phyloP scores from a whole-genome alignment of 2,888 invertebrate species.

The Lissocephala sabroskyi region DNA sequence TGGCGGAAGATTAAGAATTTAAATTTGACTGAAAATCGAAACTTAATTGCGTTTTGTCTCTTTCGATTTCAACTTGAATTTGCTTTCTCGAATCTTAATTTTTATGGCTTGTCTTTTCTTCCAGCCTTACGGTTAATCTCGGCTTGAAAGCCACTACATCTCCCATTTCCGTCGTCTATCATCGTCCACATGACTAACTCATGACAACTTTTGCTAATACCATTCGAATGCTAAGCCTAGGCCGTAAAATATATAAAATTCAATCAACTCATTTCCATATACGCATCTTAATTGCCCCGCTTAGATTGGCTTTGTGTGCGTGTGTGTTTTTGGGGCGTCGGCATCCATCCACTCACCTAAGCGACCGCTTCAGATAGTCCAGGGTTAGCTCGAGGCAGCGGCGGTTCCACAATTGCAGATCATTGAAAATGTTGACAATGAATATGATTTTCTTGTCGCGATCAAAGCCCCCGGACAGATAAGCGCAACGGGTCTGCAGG shows the following conservation, averaged over 20 bases:
- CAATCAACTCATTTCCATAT: background rate
- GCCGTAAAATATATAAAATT: background rate
- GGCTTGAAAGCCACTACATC: no score
- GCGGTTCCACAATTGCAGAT: conserved; percentile 74
- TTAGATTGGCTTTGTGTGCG: background rate
- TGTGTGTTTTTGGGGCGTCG: background rate
- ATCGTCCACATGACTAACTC: no score
- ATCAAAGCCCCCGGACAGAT: conserved; percentile 80
- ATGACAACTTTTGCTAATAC: no score
- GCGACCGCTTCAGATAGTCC: conserved; percentile 69
- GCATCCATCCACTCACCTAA: conserved; percentile 67
- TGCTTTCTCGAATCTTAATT: no score
- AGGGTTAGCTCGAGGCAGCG: conserved; percentile 69
- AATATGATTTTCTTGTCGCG: conserved; percentile 78
- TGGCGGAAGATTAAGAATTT: no score
- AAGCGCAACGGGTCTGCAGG: conserved; percentile 76
- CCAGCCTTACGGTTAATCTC: no score
- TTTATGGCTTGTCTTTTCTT: no score
- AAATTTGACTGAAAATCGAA: no score
- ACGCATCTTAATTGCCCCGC: background rate
- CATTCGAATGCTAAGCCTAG: background rate
- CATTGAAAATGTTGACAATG: conserved; percentile 76
- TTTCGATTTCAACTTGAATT: no score
- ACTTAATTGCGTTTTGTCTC: no score
- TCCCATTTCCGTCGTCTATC: no score